Base-by-base conservation (phyloP, 2,888 invertebrate genomes). In the Lasioglossum zephyrum region DNA sequence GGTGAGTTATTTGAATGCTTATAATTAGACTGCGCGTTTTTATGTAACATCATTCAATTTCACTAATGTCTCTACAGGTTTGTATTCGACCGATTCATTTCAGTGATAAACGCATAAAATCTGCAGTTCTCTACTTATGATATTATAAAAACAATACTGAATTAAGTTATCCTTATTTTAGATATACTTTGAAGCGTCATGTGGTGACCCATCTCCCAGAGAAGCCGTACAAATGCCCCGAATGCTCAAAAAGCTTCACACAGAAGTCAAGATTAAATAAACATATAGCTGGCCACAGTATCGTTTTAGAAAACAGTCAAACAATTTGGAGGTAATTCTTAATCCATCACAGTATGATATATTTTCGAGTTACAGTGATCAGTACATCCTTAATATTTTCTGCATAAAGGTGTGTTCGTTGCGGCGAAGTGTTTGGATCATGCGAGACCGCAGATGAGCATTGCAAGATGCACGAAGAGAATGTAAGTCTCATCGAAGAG, bases 231-330 rank as follows among this genome's bases (percentile, higher is more conserved):
- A 93, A 93, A 49, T 93, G 93, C 47, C 87, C 89, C 0, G 90
- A 93, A 47, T 93, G 93, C 73, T 86, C 92, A 8, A 93, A 93
- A 41, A 93, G 93, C 73, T 93, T 93, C 49, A 93, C 93, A 0
- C 93, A 93, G 73, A 93, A 93, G 63, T 93, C 93, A 0, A 87
- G 93, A 41, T 70, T 93, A 26, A 93, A 93, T 73, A 93, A 93
- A 60, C 93, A 93, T 63, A 79, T 92, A 3, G 91, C 92, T 5
- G 85, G 89, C 8, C 93, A 93, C 60, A 92, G 90, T 2, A 76
- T 93, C 3, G 74, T 92, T 9, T 91, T 93, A 8, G 93, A 93
- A 26, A 89, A 90, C 47, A 88, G 83, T 8, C 93, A 93, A 77
- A 90, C 88, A 6, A 90, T 91, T 6, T 93, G 93, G 93, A 93